Conservation (phyloP, 2,797 vertebrate genomes). For the Sternotherus odoratus region DNA sequence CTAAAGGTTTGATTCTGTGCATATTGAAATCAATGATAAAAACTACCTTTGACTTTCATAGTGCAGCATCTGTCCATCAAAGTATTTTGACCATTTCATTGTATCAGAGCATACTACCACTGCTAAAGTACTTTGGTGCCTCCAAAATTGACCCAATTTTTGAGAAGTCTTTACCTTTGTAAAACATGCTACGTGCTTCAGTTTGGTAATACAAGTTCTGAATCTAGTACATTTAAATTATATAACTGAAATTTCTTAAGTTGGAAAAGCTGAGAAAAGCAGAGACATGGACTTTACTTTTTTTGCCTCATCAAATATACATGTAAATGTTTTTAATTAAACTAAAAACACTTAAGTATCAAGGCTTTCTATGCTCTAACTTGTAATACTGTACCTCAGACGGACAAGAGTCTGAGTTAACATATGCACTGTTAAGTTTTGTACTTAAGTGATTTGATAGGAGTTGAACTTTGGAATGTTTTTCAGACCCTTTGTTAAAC, state of each 20-base stretch:
- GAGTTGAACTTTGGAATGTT: not conserved
- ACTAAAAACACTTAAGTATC: not conserved
- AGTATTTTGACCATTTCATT: not conserved
- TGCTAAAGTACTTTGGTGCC: not conserved
- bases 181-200: not conserved
- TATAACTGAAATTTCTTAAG: not conserved
- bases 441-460: fast-evolving
- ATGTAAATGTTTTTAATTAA: not conserved
- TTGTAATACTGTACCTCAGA: not conserved
- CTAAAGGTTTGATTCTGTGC: not conserved
- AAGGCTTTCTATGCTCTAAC: not conserved
- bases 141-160: not conserved
- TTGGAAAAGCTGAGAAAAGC: not conserved
- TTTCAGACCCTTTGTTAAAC: not conserved
- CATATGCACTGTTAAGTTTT: fast-evolving
- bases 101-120: not conserved
- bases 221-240: not conserved
- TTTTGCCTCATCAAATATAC: not conserved
- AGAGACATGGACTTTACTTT: not conserved
- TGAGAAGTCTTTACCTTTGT: not conserved
- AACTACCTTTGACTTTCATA: not conserved
- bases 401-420: not conserved
- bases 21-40: fast-evolving
- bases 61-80: not conserved
- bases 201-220: not conserved